phyloP scores from a whole-genome alignment of 2,113 vertebrate genomes.

The Corythoichthys intestinalis region DNA sequence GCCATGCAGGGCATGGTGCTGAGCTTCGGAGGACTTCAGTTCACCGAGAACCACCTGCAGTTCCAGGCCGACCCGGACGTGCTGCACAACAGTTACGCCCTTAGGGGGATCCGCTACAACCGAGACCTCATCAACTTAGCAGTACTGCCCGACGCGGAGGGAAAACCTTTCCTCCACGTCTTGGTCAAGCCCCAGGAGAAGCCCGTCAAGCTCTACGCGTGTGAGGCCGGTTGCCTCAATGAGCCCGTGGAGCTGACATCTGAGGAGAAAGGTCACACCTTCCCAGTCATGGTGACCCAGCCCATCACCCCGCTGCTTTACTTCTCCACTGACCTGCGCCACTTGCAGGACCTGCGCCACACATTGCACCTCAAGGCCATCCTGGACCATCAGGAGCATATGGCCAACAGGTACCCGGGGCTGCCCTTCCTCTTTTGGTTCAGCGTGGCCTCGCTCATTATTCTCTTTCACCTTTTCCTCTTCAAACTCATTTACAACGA shows the following conservation, averaged over 20 bases:
- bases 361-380: conserved; percentile 95
- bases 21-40: conserved; percentile 95
- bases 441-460: conserved; percentile 96
- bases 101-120: conserved; percentile 92
- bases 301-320: conserved; percentile 93
- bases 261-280: conserved; percentile 81
- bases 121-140: conserved; percentile 88
- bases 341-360: conserved; percentile 92
- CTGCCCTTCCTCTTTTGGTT: conserved; percentile 98
- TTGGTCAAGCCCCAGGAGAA: conserved; percentile 86
- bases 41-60: conserved; percentile 97
- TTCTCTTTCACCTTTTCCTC: conserved; percentile 96
- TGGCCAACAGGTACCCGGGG: conserved; percentile 93
- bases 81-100: conserved; percentile 92
- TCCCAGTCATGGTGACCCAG: conserved; percentile 93
- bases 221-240: conserved; percentile 90
- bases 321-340: conserved; percentile 89
- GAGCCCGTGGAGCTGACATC: conserved; percentile 94
- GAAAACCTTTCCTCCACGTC: conserved; percentile 89
- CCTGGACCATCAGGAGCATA: conserved; percentile 95
- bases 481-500: conserved; percentile 99
- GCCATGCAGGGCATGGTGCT: conserved; percentile 94
- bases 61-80: conserved; percentile 94
- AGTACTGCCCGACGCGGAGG: conserved; percentile 81
- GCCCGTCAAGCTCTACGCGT: conserved; percentile 86